Conservation (phyloP, 1,140 invertebrate species). For the Dufourea novaeangliae region DNA sequence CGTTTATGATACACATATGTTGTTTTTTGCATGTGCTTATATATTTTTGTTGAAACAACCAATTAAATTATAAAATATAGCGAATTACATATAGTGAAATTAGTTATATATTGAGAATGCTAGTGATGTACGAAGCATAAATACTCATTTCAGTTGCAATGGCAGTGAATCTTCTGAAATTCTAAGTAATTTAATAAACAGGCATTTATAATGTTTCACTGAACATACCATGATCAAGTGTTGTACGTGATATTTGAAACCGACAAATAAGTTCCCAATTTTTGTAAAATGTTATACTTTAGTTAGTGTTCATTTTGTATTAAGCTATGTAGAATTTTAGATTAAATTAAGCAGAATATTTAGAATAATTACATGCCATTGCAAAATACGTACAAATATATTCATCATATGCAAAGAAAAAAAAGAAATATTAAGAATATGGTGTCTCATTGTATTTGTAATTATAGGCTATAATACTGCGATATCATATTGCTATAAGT, state of each 20-base stretch:
- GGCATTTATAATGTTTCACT: not conserved
- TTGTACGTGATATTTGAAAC: not conserved
- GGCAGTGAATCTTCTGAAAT: not conserved
- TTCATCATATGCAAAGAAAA: slow-evolving; percentile 76
- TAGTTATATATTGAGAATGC: slow-evolving; percentile 48
- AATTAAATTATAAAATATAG: slow-evolving; percentile 41
- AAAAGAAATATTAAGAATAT: slow-evolving; percentile 68
- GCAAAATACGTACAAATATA: slow-evolving; percentile 72
- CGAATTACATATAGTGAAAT: slow-evolving; percentile 40
- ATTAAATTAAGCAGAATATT: slow-evolving; percentile 55
- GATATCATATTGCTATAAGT: slow-evolving; percentile 72
- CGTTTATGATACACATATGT: slow-evolving; percentile 63
- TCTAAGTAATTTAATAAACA: not conserved
- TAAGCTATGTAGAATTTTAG: slow-evolving; percentile 25
- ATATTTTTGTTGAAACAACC: slow-evolving; percentile 35
- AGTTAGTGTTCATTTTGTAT: slow-evolving; percentile 15
- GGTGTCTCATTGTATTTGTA: slow-evolving; percentile 77
- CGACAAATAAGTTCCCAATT: slow-evolving; percentile 1
- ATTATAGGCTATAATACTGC: slow-evolving; percentile 71
- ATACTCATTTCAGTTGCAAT: slow-evolving; percentile 25
- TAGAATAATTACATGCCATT: slow-evolving; percentile 68
- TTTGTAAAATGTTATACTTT: not conserved
- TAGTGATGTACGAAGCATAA: slow-evolving; percentile 52
- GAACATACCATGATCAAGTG: not conserved
- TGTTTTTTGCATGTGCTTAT: slow-evolving; percentile 69